phyloP scores from a whole-genome alignment of 2,113 vertebrate species.

The Anhinga anhinga region DNA sequence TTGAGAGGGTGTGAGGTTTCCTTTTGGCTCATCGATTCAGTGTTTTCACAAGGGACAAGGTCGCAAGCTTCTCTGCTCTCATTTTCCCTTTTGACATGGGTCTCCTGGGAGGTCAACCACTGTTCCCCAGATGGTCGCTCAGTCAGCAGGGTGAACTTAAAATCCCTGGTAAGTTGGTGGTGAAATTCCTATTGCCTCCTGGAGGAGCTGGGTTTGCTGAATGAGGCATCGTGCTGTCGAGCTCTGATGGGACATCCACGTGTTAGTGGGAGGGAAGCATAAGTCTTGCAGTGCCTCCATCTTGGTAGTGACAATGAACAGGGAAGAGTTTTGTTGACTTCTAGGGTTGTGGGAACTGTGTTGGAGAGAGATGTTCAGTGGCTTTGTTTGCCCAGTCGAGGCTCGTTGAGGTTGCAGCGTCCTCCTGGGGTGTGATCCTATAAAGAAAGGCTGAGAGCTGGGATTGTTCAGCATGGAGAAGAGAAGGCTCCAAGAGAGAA shows the following conservation, averaged over 20 bases:
- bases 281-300: background rate
- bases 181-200: background rate
- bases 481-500: background rate
- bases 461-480: background rate
- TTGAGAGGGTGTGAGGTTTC: background rate
- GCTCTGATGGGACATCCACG: background rate
- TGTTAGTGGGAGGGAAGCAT: background rate
- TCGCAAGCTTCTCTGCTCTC: background rate
- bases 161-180: background rate
- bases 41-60: background rate
- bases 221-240: fast-evolving
- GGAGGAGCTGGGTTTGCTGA: background rate
- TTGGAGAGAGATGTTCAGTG: background rate
- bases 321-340: background rate
- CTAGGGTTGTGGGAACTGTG: background rate
- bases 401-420: background rate
- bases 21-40: background rate
- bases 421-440: background rate
- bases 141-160: background rate
- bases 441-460: background rate
- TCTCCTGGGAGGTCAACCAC: background rate
- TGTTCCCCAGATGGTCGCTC: background rate
- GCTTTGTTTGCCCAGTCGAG: background rate
- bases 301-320: background rate
- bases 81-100: background rate